A percentile compares a stretch with the other conserved stretches of the same genome.
Conservation (phyloP, 2,113 vertebrate species). For the Gambusia holbrooki region DNA sequence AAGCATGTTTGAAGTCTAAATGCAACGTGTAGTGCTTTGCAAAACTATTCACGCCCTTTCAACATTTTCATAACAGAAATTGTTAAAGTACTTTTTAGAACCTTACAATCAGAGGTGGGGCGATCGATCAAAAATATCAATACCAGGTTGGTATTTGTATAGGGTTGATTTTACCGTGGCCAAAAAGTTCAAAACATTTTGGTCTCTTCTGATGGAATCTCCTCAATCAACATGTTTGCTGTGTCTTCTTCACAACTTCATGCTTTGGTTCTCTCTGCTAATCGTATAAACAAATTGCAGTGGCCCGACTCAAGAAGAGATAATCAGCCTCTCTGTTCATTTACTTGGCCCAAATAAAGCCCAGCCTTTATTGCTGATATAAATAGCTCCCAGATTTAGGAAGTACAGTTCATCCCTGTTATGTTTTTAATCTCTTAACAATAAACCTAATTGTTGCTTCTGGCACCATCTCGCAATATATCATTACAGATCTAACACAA, state of each 20-base stretch:
- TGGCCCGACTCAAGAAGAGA: background rate
- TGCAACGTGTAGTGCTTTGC: too few species aligned
- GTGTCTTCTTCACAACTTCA: background rate
- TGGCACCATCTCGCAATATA: conserved; percentile 6
- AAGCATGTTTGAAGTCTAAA: too few species aligned
- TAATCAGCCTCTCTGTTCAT: too few species aligned
- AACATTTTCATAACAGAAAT: too few species aligned
- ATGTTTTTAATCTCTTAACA: background rate
- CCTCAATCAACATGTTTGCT: background rate
- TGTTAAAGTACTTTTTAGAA: too few species aligned
- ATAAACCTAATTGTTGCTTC: background rate
- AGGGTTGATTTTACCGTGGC: too few species aligned
- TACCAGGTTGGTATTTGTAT: too few species aligned
- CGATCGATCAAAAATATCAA: too few species aligned
- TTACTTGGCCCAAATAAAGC: too few species aligned
- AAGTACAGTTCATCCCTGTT: background rate
- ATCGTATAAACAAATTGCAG: background rate
- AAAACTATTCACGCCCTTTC: too few species aligned
- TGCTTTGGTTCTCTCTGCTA: background rate
- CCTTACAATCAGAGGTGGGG: too few species aligned
- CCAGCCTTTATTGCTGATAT: background rate
- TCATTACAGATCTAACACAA: conserved; percentile 8
- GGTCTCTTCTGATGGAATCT: background rate
- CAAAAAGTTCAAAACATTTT: background rate
- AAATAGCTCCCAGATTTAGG: background rate